Evolutionary conservation across 2,888 invertebrate species (phyloP), one percentile per base, ranked within the genome.

Genomic region (Lissonota sp.): DNA sequence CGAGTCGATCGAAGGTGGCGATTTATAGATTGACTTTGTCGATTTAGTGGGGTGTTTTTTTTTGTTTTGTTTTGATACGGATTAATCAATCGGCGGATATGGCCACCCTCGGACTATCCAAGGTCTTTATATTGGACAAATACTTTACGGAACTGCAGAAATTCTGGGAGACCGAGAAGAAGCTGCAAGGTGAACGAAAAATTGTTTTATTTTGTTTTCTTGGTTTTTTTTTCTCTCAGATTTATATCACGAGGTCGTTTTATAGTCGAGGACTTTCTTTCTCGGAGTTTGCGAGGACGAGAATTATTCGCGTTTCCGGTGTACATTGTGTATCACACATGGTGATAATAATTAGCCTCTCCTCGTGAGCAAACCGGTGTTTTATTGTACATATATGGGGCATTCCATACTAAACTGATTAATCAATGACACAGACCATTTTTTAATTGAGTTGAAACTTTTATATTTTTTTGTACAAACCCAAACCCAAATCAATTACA

Each of bases 51-150:
- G 26, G 26, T 26, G 26, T 26, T 26, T 26, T 26, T 26, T 26
- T 26, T 26, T 26, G 26, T 26, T 26, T 26, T 26, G 26, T 26
- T 26, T 26, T 26, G 26, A 3, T 26, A 26, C 26, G 26, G 53
- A 16, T 53, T 79, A 12, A 74, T 49, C 83, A 84, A 87, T 74
- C 81, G 81, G 83, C 86, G 91, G 93, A 93, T 94, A 98, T 98
- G 98, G 98, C 98, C 95, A 98, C 98, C 93, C 95, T 98, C 94
- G 98, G 98, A 95, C 96, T 98, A 91, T 98, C 98, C 93, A 98
- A 98, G 95, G 98, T 98, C 93, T 98, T 98, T 95, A 98, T 98
- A 93, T 95, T 98, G 95, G 98, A 98, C 96, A 98, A 98, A 94
- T 98, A 98, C 94, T 98, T 98, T 94, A 98, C 97, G 87, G 98